A percentile compares a stretch with the other conserved stretches of the same genome.
Evolutionary conservation across 2,888 invertebrate species (phyloP).

Genomic region (Altica lythri): DNA sequence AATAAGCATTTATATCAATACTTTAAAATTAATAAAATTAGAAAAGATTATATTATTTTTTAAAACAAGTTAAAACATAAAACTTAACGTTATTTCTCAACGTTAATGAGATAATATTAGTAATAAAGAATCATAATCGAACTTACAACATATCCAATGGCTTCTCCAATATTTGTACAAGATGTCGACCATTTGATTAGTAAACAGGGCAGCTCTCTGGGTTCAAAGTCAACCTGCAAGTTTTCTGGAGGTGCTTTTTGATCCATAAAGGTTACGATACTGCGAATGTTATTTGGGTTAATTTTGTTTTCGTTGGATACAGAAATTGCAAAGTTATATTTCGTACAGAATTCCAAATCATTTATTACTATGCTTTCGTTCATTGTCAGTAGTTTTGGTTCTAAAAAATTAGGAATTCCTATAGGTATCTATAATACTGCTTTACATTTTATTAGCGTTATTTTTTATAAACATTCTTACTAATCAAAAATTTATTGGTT

Average conservation of each 20-base stretch:
- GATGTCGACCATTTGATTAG: slow-evolving; percentile 49
- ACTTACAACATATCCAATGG: slow-evolving; percentile 48
- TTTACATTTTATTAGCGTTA: no score
- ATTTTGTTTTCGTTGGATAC: slow-evolving; percentile 35
- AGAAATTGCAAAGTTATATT: slow-evolving; percentile 45
- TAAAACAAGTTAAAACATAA: neutral
- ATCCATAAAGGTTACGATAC: slow-evolving; percentile 45
- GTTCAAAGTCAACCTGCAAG: slow-evolving; percentile 45
- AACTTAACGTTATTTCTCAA: no score
- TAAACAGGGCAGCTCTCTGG: slow-evolving; percentile 45
- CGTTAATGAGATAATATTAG: no score
- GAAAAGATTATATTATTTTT: no score
- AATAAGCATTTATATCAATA: no score
- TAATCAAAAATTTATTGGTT: no score
- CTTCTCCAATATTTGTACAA: slow-evolving; percentile 46
- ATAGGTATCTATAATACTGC: neutral
- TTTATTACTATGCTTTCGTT: slow-evolving; percentile 40
- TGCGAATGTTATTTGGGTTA: slow-evolving; percentile 45
- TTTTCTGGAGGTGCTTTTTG: slow-evolving; percentile 40
- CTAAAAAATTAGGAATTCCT: slow-evolving; percentile 35
- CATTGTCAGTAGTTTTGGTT: slow-evolving; percentile 43
- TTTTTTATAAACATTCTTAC: no score
- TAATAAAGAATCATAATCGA: no score
- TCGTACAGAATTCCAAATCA: slow-evolving; percentile 46
- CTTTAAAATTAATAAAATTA: no score